A percentile compares a stretch with the other conserved stretches of the same genome.
Conservation (phyloP, 2,797 vertebrate genomes). For the Astyanax mexicanus region DNA sequence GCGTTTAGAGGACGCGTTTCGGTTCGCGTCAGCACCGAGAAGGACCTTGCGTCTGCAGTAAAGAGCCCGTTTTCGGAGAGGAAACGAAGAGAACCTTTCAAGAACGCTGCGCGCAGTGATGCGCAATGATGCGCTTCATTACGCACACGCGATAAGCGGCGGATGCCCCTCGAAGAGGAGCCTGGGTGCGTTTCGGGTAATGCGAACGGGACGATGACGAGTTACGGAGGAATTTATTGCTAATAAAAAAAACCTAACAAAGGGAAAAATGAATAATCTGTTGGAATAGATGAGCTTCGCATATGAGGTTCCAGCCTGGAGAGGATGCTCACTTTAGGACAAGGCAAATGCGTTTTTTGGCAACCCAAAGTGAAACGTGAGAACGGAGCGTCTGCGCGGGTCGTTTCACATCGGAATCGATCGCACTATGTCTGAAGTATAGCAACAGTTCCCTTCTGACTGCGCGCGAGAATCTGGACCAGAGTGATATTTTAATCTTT, state of each 20-base stretch:
- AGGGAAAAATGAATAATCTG: no score
- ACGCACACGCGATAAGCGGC: not conserved
- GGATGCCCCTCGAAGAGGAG: slow-evolving; percentile 4
- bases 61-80: no score
- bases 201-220: slow-evolving; percentile 14
- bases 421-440: not conserved
- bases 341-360: not conserved
- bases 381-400: slow-evolving; percentile 7
- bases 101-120: not conserved
- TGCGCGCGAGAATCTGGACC: not conserved
- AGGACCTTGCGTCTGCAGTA: not conserved
- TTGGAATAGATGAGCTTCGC: not conserved
- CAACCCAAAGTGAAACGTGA: slow-evolving; percentile 18
- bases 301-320: no score
- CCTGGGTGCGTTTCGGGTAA: slow-evolving; percentile 21
- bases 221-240: slow-evolving; percentile 8
- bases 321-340: not conserved
- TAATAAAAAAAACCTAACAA: not conserved
- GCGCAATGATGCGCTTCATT: slow-evolving; percentile 22
- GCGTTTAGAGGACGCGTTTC: no score
- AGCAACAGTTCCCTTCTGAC: not conserved
- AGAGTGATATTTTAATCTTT: no score
- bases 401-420: not conserved
- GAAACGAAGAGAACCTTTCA: not conserved
- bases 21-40: not conserved